Evolutionary conservation across 2,888 invertebrate genomes (phyloP).

Genomic region (Beris morrisii): DNA sequence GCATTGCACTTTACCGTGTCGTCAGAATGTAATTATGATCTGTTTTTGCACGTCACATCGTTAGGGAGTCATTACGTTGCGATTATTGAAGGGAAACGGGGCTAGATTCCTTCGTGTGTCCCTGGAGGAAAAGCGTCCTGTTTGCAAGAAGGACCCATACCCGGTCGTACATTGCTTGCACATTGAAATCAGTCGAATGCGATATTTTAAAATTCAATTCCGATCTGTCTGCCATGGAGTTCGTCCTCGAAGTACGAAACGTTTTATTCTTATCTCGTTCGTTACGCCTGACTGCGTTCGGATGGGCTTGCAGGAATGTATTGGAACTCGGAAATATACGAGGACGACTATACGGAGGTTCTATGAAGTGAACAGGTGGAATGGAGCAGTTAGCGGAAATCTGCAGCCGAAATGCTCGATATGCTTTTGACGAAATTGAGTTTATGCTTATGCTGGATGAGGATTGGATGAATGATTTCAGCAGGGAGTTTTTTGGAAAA

Average conservation of each 20-base stretch:
- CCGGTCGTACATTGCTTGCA: constrained; percentile 24
- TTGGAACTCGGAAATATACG: constrained; percentile 9
- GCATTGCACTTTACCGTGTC: constrained; percentile 33
- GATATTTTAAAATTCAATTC: constrained; percentile 39
- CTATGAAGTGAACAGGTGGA: constrained; percentile 4
- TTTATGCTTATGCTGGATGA: background rate
- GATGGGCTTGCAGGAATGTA: constrained; percentile 19
- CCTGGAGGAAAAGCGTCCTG: constrained; percentile 6
- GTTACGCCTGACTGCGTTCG: constrained; percentile 36
- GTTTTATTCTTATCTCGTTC: constrained; percentile 37
- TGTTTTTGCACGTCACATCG: constrained; percentile 35
- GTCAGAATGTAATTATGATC: constrained; percentile 36
- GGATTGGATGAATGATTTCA: too few species aligned
- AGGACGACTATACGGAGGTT: background rate
- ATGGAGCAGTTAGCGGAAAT: background rate
- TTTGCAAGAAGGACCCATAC: constrained; percentile 15
- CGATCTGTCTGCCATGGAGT: constrained; percentile 19
- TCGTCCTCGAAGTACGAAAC: constrained; percentile 22
- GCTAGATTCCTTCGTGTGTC: constrained; percentile 29
- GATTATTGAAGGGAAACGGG: constrained; percentile 32
- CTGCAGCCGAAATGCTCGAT: background rate
- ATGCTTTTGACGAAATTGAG: background rate
- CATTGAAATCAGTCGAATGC: constrained; percentile 25
- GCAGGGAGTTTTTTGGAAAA: too few species aligned
- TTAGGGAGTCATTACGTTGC: constrained; percentile 36